A percentile compares a stretch with the other conserved stretches of the same genome.
Conservation (phyloP, 2,888 invertebrate species). For the Drosophila greeni region DNA sequence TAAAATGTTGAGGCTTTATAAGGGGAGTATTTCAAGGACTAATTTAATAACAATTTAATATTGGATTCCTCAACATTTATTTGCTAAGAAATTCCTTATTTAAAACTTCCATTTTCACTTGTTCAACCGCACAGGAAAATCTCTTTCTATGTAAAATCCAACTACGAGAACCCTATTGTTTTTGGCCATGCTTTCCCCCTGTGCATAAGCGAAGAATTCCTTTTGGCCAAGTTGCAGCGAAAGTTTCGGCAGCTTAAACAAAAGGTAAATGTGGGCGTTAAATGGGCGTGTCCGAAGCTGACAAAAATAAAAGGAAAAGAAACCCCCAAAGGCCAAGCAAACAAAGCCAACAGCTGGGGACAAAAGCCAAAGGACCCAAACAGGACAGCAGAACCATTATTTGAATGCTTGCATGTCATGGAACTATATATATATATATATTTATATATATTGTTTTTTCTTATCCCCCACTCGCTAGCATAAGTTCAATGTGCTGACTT, state of each 20-base stretch:
- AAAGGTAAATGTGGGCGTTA: constrained; percentile 17
- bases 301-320: constrained; percentile 8
- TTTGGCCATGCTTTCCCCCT: background rate
- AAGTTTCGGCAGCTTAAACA: constrained; percentile 26
- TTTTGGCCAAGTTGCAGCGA: constrained; percentile 16
- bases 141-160: background rate
- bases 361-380: constrained; percentile 20
- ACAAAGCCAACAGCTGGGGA: constrained; percentile 22
- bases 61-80: background rate
- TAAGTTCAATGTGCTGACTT: constrained; percentile 34
- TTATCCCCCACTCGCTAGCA: constrained; percentile 12
- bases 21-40: background rate
- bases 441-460: background rate
- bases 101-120: background rate
- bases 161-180: background rate
- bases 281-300: constrained; percentile 12
- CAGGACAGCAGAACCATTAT: constrained; percentile 22
- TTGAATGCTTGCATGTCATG: constrained; percentile 20
- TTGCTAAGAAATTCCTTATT: background rate
- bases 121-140: background rate
- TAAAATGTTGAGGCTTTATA: background rate
- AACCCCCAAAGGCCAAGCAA: constrained; percentile 6
- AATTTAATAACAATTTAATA: no score
- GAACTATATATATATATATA: constrained; percentile 5
- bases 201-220: background rate